Percentiles rank a stretch among this genome's conserved stretches.
Evolutionary conservation across 2,888 invertebrate genomes (phyloP).

Genomic region (Blastobasis lacticolella): DNA sequence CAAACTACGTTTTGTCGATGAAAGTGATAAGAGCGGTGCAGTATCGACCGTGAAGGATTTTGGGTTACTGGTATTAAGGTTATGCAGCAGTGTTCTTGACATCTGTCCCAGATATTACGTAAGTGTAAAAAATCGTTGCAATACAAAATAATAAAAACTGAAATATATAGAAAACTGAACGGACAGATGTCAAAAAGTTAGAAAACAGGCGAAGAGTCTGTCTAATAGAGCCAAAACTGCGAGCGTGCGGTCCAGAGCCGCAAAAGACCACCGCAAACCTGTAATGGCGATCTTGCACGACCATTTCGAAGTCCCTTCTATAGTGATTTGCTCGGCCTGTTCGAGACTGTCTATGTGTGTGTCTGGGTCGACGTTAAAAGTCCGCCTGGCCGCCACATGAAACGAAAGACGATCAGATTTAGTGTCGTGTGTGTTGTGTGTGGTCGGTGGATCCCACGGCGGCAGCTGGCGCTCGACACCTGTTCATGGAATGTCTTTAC

Average conservation of each 20-base stretch:
- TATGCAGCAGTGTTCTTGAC: conserved; percentile 52
- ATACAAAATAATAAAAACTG: background rate
- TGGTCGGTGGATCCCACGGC: conserved; percentile 23
- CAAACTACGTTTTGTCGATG: conserved; percentile 55
- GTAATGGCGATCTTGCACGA: conserved; percentile 99
- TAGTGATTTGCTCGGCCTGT: conserved; percentile 97
- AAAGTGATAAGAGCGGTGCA: conserved; percentile 66
- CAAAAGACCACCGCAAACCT: conserved; percentile 84
- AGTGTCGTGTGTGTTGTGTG: conserved; percentile 52
- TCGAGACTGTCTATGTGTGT: conserved; percentile 98
- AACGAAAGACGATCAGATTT: conserved; percentile 65
- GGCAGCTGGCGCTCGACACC: conserved; percentile 17
- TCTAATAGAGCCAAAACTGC: conserved; percentile 72
- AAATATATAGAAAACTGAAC: conserved; percentile 1
- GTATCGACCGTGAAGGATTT: conserved; percentile 61
- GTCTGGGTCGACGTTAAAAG: conserved; percentile 97
- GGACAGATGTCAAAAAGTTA: conserved; percentile 61
- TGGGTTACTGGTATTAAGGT: conserved; percentile 48
- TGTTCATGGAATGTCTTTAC: conserved; percentile 14
- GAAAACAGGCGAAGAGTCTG: conserved; percentile 65
- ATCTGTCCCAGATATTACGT: conserved; percentile 29
- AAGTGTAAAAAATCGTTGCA: background rate
- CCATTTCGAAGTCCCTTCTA: conserved; percentile 99
- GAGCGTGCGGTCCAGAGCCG: conserved; percentile 71
- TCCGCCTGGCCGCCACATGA: conserved; percentile 84